Percentiles rank a stretch among this genome's conserved stretches.
Conservation (phyloP, 30 jellyfish, hydroid and myxozoan species). For the Hydractinia echinata region DNA sequence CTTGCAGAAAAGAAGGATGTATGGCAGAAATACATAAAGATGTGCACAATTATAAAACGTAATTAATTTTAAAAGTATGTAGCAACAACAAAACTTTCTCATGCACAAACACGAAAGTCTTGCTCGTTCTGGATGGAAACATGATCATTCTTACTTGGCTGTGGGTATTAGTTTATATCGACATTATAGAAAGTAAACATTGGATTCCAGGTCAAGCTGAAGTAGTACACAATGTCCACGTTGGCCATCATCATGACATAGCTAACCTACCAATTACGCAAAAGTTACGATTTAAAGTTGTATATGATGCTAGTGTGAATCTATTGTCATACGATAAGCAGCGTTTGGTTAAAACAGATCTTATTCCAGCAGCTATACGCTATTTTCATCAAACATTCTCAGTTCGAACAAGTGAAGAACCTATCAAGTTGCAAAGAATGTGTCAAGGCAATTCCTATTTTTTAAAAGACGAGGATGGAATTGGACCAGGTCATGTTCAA, state of each 20-base stretch:
- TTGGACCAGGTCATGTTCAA: constrained; percentile 69
- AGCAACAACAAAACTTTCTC: too few relatives aligned
- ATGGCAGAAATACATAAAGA: too few relatives aligned
- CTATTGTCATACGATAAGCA: constrained; percentile 42
- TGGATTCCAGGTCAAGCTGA: constrained; percentile 81
- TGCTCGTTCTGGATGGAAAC: too few relatives aligned
- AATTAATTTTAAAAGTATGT: too few relatives aligned
- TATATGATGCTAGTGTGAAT: constrained; percentile 59
- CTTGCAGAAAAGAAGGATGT: too few relatives aligned
- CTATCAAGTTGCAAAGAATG: constrained; percentile 75
- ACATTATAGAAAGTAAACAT: constrained; percentile 17
- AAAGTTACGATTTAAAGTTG: constrained; percentile 56
- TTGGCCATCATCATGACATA: constrained; percentile 60
- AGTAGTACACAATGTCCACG: constrained; percentile 68
- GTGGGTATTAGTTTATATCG: too few relatives aligned
- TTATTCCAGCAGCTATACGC: constrained; percentile 76
- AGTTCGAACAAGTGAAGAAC: constrained; percentile 51
- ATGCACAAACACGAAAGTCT: too few relatives aligned
- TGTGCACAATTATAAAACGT: too few relatives aligned
- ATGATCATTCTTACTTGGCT: too few relatives aligned
- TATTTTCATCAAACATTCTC: constrained; percentile 67
- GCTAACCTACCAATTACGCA: constrained; percentile 51
- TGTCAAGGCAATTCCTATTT: constrained; percentile 73
- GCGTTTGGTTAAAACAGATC: constrained; percentile 46
- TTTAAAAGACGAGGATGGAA: constrained; percentile 53